Evolutionary conservation across 1,140 invertebrate species (phyloP), one percentile per base, ranked within the genome.

Genomic region (Drosophila paulistorum): DNA sequence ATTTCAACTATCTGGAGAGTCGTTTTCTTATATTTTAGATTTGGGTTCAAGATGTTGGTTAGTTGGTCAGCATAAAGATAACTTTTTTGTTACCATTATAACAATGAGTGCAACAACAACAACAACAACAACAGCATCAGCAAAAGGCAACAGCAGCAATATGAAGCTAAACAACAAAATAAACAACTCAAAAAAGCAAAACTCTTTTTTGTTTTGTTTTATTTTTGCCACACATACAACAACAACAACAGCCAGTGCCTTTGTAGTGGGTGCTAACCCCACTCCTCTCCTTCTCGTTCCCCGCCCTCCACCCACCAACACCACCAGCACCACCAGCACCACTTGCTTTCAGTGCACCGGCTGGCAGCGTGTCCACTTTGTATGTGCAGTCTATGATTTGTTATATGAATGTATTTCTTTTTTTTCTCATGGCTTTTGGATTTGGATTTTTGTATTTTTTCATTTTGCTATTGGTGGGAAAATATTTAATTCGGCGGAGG

Each of bases 401-500:
- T 71, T 74, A 69, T 69, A 79, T 86, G 65, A 70, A 79, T 85
- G 70, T 59, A 37, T 35, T 59, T 45, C 14, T 45, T 45, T 51
- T 51, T 64, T 60, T 68, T 77, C 67, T 75, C 74, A 76, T 74
- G 65, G 63, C 71, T 74, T 35, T 60, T 39, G 58, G 11, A 39
- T 33, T 33, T 42, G 4, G n/a, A 57, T 17, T 64, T 30, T 26
- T 55, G 65, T 75, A 58, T 77, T 79, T 66, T 30, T 30, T 30
- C 6, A 26, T 66, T 75, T 78, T 73, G 70, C 83, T 80, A 89
- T 89, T 87, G 84, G 84, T 87, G 84, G 84, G 84, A 87, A 87
- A 87, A 87, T 90, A 87, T 83, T 87, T 87, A 71, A 39, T 57
- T 48, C 72, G 72, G 72, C 20, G 30, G 71, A 20, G 45, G 57